phyloP scores from a whole-genome alignment of 2,113 vertebrate genomes.

The Chaenocephalus aceratus region DNA sequence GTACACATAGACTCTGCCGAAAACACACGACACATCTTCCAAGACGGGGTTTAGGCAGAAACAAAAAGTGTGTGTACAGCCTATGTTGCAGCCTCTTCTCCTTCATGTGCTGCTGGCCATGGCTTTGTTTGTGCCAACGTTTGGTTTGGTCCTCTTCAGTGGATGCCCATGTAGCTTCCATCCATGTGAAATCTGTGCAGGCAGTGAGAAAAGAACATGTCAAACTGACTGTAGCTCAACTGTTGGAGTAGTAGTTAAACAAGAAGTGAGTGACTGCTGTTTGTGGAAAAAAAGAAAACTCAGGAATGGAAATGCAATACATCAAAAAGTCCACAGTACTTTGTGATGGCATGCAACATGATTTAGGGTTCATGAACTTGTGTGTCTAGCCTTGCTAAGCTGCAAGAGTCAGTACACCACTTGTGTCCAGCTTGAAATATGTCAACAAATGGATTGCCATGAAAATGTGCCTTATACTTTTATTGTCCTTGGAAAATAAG shows the following conservation, averaged over 20 bases:
- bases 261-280: too few relatives aligned
- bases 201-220: slow-evolving; percentile 28
- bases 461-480: neutral
- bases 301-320: slow-evolving; percentile 35
- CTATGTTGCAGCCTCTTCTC: slow-evolving; percentile 44
- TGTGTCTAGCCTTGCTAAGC: neutral
- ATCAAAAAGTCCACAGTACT: slow-evolving; percentile 1
- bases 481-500: neutral
- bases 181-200: slow-evolving; percentile 82
- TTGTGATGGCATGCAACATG: neutral
- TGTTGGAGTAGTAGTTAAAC: neutral
- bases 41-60: slow-evolving; percentile 22
- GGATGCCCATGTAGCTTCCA: slow-evolving; percentile 80
- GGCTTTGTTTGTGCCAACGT: slow-evolving; percentile 87
- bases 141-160: slow-evolving; percentile 84
- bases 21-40: slow-evolving; percentile 30
- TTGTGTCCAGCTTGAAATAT: neutral
- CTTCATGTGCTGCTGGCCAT: slow-evolving; percentile 86
- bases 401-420: neutral
- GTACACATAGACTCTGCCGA: slow-evolving; percentile 38
- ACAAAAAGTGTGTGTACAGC: slow-evolving; percentile 70
- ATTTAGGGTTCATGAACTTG: neutral
- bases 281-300: slow-evolving; percentile 6
- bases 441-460: neutral
- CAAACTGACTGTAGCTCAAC: neutral